Percentiles rank a stretch among this genome's conserved stretches.
Conservation (phyloP, 2,888 invertebrate species). For the Drosophila barbarae region DNA sequence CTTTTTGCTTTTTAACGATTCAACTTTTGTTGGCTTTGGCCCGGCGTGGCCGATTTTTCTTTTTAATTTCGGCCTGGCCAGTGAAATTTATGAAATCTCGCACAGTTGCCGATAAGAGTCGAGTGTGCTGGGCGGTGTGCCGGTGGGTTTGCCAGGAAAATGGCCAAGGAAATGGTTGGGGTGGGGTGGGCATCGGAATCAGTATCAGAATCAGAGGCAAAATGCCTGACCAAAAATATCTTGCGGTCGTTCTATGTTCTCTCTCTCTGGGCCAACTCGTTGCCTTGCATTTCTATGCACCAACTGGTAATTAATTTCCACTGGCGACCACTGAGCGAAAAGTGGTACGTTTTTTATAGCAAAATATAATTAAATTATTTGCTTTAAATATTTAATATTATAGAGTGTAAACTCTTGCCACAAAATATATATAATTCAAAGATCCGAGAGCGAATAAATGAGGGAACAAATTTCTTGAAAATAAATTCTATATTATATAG, state of each 20-base stretch:
- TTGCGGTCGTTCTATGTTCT: constrained; percentile 36
- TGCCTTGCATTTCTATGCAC: constrained; percentile 43
- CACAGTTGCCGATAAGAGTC: constrained; percentile 47
- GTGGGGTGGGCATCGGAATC: background rate
- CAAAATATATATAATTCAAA: no score
- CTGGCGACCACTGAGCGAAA: constrained; percentile 3
- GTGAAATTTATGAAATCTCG: constrained; percentile 58
- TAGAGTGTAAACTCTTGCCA: no score
- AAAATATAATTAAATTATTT: no score
- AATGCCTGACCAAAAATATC: constrained; percentile 46
- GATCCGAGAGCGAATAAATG: no score
- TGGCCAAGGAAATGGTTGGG: background rate
- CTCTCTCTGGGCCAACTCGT: background rate
- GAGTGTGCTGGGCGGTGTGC: constrained; percentile 2
- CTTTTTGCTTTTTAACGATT: constrained; percentile 58
- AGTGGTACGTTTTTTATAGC: no score
- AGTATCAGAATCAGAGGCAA: constrained; percentile 6
- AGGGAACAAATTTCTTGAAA: no score
- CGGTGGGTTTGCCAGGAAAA: background rate
- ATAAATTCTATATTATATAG: no score
- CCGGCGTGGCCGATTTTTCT: constrained; percentile 47
- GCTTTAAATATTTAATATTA: no score
- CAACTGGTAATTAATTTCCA: constrained; percentile 59
- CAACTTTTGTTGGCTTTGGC: constrained; percentile 52
- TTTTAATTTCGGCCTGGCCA: constrained; percentile 45